A percentile compares a stretch with the other conserved stretches of the same genome.
Conservation (phyloP, 2,888 invertebrate genomes). For the Creontiades dilutus region DNA sequence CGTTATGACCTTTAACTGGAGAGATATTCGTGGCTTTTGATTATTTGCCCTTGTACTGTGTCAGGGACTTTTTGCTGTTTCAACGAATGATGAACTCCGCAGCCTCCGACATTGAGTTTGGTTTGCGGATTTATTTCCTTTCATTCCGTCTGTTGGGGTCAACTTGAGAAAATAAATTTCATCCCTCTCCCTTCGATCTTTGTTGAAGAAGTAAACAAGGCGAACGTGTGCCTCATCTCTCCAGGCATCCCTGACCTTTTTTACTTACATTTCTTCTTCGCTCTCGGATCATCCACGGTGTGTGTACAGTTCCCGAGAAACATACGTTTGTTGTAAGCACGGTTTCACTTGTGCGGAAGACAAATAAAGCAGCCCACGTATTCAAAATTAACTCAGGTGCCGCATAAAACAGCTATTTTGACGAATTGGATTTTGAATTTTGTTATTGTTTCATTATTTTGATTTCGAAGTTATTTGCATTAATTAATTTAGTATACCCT, state of each 20-base stretch:
- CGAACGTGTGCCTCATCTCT: neutral
- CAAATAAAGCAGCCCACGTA: too few relatives aligned
- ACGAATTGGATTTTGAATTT: too few relatives aligned
- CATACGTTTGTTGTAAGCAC: too few relatives aligned
- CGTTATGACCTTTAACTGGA: too few relatives aligned
- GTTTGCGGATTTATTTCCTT: slow-evolving; percentile 4
- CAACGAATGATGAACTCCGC: neutral
- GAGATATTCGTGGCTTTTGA: neutral
- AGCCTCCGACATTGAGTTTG: neutral
- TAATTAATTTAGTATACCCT: too few relatives aligned
- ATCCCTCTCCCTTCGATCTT: neutral
- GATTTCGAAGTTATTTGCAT: too few relatives aligned
- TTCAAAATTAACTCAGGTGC: too few relatives aligned
- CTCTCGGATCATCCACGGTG: neutral
- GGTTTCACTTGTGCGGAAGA: too few relatives aligned
- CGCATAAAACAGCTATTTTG: too few relatives aligned
- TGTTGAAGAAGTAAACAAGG: neutral
- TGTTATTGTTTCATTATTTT: too few relatives aligned
- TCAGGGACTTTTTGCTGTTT: neutral
- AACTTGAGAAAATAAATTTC: neutral
- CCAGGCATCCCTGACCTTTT: neutral
- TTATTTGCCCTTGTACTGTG: neutral
- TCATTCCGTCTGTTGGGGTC: neutral
- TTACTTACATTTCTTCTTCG: neutral
- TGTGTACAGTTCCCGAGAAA: too few relatives aligned